Percentiles rank a stretch among this genome's conserved stretches.
Conservation (phyloP, 2,888 invertebrate species). For the Philonicus albiceps region DNA sequence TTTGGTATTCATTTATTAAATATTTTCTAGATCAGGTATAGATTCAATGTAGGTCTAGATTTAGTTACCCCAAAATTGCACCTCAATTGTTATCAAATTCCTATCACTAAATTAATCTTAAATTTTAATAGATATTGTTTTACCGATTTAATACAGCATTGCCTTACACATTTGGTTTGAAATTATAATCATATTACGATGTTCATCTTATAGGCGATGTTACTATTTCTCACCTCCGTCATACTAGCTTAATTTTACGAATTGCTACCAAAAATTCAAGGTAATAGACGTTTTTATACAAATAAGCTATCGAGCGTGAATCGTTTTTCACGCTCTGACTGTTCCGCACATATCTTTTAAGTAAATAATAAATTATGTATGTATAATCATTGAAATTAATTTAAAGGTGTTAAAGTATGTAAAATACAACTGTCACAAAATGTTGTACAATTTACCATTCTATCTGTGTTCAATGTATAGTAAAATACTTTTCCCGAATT, state of each 20-base stretch:
- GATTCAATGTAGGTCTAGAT: too few species aligned
- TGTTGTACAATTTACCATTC: too few species aligned
- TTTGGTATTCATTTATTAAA: too few species aligned
- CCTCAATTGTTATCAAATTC: too few species aligned
- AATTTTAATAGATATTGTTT: too few species aligned
- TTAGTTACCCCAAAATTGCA: too few species aligned
- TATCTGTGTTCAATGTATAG: too few species aligned
- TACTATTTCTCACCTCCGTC: neutral
- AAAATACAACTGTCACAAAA: neutral
- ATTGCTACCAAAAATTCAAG: neutral
- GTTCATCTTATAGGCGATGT: neutral
- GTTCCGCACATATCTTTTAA: neutral
- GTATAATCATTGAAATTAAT: neutral
- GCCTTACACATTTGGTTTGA: neutral
- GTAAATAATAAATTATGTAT: neutral
- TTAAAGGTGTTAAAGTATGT: neutral
- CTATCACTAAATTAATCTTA: too few species aligned
- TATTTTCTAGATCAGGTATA: too few species aligned
- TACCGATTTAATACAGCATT: too few species aligned
- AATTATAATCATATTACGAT: neutral
- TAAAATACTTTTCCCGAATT: too few species aligned
- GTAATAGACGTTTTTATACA: neutral
- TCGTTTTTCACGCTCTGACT: neutral
- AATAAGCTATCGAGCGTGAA: neutral
- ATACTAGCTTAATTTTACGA: neutral